phyloP scores from a whole-genome alignment of 2,113 vertebrate genomes.

The Murina feae region DNA sequence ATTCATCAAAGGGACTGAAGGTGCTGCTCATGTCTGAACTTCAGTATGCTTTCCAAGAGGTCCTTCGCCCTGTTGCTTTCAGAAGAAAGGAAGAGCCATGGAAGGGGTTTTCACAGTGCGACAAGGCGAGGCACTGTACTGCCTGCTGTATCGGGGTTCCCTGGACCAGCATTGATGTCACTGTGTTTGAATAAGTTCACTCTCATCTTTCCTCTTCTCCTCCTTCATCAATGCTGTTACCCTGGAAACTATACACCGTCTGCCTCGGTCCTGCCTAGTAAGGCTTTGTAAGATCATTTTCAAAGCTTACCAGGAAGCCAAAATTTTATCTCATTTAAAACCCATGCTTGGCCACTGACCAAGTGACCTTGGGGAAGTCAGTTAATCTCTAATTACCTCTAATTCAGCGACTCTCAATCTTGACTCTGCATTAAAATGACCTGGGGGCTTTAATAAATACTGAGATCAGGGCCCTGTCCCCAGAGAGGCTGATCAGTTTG shows the following conservation, averaged over 20 bases:
- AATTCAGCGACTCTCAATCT: not conserved
- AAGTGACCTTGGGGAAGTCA: not conserved
- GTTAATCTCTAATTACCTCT: not conserved
- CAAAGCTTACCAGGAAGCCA: not conserved
- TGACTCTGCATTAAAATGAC: not conserved
- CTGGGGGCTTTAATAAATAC: not conserved
- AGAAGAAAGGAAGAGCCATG: not conserved
- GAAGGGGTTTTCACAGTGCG: not conserved
- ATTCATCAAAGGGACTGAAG: constrained; percentile 23
- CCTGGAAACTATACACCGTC: not conserved
- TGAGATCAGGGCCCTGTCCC: not conserved
- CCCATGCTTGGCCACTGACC: not conserved
- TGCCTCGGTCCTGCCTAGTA: not conserved
- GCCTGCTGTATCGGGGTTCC: not conserved
- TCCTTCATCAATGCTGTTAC: not conserved
- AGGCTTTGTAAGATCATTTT: not conserved
- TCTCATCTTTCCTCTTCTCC: not conserved
- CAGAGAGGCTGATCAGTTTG: fast-evolving
- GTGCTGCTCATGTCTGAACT: not conserved
- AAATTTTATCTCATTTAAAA: not conserved
- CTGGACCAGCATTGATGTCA: not conserved
- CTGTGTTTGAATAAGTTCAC: too few relatives aligned
- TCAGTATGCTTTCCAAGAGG: not conserved
- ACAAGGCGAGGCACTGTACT: not conserved
- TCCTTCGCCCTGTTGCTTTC: not conserved